Percentiles rank a stretch among this genome's conserved stretches.
These are phyloP conservation scores for Ormyrus thymus DNA, from an alignment of 2,888 invertebrate species.

Conservation along the genomic window DNA sequence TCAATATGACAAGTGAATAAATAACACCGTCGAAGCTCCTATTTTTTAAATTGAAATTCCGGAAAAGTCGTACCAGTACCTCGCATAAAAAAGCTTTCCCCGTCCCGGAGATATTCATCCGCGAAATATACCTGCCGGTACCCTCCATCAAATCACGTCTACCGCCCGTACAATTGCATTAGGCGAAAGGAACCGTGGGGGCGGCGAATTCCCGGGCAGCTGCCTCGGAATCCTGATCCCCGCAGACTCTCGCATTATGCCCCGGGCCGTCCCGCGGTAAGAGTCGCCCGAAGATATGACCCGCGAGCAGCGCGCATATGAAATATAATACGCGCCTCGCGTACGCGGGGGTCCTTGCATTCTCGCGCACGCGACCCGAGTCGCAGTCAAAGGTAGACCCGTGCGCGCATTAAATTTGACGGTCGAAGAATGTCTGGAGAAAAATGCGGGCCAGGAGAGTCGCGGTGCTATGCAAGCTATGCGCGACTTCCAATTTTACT, in stretches of 20 bases:
- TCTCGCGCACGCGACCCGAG: slow-evolving; percentile 16
- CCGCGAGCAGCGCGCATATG: slow-evolving; percentile 24
- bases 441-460: background rate
- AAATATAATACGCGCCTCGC: slow-evolving; percentile 26
- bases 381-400: background rate
- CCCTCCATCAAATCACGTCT: slow-evolving; percentile 27
- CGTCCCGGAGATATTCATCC: too few relatives aligned
- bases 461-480: too few relatives aligned
- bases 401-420: slow-evolving; percentile 64
- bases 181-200: slow-evolving; percentile 12
- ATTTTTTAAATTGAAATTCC: too few relatives aligned
- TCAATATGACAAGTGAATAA: too few relatives aligned
- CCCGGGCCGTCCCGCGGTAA: background rate
- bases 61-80: too few relatives aligned
- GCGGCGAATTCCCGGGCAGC: slow-evolving; percentile 36
- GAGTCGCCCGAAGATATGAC: slow-evolving; percentile 28
- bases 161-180: slow-evolving; percentile 11
- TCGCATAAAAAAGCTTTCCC: too few relatives aligned
- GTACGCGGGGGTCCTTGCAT: slow-evolving; percentile 37
- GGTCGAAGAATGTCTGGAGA: slow-evolving; percentile 34
- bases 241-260: too few relatives aligned
- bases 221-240: slow-evolving; percentile 19
- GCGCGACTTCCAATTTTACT: too few relatives aligned
- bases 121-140: too few relatives aligned
- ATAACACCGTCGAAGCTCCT: too few relatives aligned